Evolutionary conservation across 1,140 invertebrate species (phyloP).

Genomic region (Drosophila simulans): DNA sequence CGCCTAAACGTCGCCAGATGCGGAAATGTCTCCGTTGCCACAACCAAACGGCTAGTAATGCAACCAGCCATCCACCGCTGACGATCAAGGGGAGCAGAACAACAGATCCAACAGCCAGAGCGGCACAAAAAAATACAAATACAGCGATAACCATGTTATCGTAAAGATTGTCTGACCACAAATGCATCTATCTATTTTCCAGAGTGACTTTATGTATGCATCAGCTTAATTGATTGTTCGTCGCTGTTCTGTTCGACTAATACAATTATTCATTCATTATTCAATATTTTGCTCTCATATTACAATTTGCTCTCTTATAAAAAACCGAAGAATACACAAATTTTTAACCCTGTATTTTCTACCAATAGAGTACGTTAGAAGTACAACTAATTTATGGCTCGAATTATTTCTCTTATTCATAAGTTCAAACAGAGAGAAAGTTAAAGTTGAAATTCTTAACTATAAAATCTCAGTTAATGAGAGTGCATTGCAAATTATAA

Average conservation of each 20-base stretch:
- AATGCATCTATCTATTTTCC: constrained; percentile 2
- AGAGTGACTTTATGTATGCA: not conserved
- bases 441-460: no score
- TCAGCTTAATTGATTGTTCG: constrained; percentile 14
- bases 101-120: not conserved
- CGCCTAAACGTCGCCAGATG: constrained; percentile 46
- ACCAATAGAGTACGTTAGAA: no score
- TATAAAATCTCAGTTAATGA: no score
- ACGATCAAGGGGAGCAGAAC: not conserved
- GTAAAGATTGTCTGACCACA: not conserved
- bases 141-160: constrained; percentile 10
- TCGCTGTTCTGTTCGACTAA: constrained; percentile 3
- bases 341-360: no score
- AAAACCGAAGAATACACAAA: no score
- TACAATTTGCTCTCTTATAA: no score
- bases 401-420: no score
- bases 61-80: not conserved
- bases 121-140: constrained; percentile 4
- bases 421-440: no score
- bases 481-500: no score
- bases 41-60: constrained; percentile 34
- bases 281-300: constrained; percentile 6
- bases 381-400: no score
- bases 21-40: constrained; percentile 58
- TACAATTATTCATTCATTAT: not conserved